phyloP scores from a whole-genome alignment of 2,888 invertebrate genomes.

The Limulus polyphemus region DNA sequence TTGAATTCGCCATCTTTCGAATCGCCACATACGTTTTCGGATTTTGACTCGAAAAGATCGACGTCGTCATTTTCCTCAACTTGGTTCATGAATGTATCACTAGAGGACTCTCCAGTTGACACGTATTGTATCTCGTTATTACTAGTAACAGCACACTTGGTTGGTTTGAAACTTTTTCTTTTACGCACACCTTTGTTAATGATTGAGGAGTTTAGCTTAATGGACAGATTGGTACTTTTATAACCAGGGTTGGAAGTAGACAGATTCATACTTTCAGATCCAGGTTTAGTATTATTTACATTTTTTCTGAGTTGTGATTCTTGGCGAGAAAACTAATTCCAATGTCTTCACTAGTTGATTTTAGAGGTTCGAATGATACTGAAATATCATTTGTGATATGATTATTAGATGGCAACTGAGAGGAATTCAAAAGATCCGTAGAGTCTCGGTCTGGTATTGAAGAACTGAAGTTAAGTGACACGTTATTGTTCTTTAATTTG shows the following conservation, averaged over 20 bases:
- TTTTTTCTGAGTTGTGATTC: too few species aligned
- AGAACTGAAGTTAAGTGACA: neutral
- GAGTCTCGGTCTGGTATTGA: neutral
- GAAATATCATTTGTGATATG: too few species aligned
- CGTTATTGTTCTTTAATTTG: slow-evolving; percentile 9
- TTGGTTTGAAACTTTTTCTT: slow-evolving; percentile 77
- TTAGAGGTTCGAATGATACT: too few species aligned
- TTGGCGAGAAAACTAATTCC: too few species aligned
- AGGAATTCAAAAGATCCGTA: too few species aligned
- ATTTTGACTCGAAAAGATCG: slow-evolving; percentile 20
- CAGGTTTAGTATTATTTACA: slow-evolving; percentile 1
- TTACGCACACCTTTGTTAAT: slow-evolving; percentile 57
- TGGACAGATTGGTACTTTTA: slow-evolving; percentile 19
- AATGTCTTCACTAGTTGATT: too few species aligned
- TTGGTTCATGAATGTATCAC: slow-evolving; percentile 42
- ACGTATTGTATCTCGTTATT: slow-evolving; percentile 36
- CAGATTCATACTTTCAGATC: slow-evolving; percentile 20
- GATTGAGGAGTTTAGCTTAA: slow-evolving; percentile 2
- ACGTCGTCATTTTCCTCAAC: slow-evolving; percentile 28
- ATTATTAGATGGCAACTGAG: too few species aligned
- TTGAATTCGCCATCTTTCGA: neutral
- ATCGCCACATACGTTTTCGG: slow-evolving; percentile 11
- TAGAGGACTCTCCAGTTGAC: slow-evolving; percentile 47
- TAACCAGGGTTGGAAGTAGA: slow-evolving; percentile 17
- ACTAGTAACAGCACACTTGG: slow-evolving; percentile 49